Evolutionary conservation across 2,113 vertebrate genomes (phyloP), one percentile per base, ranked within the genome.

Genomic region (Lagenorhynchus albirostris): DNA sequence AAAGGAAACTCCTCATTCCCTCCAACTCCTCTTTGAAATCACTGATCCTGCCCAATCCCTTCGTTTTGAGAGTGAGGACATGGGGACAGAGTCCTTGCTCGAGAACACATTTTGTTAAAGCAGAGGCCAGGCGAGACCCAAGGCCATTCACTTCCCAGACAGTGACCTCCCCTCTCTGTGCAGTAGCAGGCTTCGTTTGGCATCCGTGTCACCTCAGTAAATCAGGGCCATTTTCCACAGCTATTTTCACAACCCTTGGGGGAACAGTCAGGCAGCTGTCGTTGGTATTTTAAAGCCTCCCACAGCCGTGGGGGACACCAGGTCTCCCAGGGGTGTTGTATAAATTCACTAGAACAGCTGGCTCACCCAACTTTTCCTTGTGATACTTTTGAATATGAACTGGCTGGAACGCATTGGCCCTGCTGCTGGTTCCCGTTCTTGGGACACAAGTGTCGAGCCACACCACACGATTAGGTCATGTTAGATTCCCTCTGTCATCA

Each of bases 311-410:
- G 50, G 26, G 33, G 44, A 96, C 41, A 73, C 11, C 29, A 73
- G 41, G 23, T 92, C 60, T 81, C 88, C 77, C 38, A 36, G 53
- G n/a, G 1, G 14, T 91, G 12, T n/a, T 91, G 82, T 89, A 65
- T 87, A 93, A 85, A 89, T 89, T 91, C 70, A 91, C 60, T 47
- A 53, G 65, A 62, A 88, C 36, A 65, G 50, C 84, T 84, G 82
- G 76, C 44, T 94, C 74, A 20, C 67, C 65, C 76, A 44, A 33
- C 60, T 47, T 97, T 93, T 65, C 84, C 62, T 77, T 15, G 0
- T 77, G 76, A 58, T 44, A 17, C 81, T 77, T 91, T 85, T 77
- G 76, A 91, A 47, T 95, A 86, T 41, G 77, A 95, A 93, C 65
- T 36, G 67, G 53, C 67, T 60, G 38, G 47, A 74, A 83, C 79